Base-by-base conservation (phyloP, 2,888 invertebrate genomes). In the Agriopis marginaria region DNA sequence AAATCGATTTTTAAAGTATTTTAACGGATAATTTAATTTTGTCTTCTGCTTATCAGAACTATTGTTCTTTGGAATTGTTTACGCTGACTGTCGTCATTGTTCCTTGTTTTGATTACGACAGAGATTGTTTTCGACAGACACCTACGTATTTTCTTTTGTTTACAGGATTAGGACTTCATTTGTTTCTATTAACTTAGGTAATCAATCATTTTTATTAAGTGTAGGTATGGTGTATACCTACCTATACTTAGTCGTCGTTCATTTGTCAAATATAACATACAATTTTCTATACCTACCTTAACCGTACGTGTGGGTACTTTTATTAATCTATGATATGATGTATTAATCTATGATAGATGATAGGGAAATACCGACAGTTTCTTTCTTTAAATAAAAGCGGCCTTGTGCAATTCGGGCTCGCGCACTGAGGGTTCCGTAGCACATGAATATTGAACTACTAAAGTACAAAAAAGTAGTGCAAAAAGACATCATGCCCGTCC, bases 61-160 rank as follows among this genome's bases (percentile, higher is more conserved):
- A 49, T 65, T 58, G 23, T 51, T 49, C n/a, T 23, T 7, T 11
- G 47, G 23, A 40, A 51, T 61, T 50, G 51, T 61, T 53, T 8
- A 59, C 53, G 63, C 50, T 49, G 17, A 23, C 3, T 32, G 23
- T 44, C 32, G n/a, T 45, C 51, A 58, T 63, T 68, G 59, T 63
- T 59, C 63, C 11, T 63, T 47, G 47, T 68, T 63, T 63, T 63
- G 53, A 68, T 68, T 68, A 53, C 42, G 14, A 45, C 39, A 68
- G 59, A 68, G 47, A 63, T 63, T 59, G 68, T 54, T 59, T 59
- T 63, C 17, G 59, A 68, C 68, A 63, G 47, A 59, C 45, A 51
- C 56, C 58, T 51, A 51, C 65, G 58, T 17, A 59, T 65, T 49
- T 40, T 17, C 49, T 51, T 54, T 49, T 66, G 17, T 49, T 14